These are phyloP conservation scores for Pterocles burchelli DNA, from an alignment of 2,113 vertebrate species.

Conservation along the genomic window DNA sequence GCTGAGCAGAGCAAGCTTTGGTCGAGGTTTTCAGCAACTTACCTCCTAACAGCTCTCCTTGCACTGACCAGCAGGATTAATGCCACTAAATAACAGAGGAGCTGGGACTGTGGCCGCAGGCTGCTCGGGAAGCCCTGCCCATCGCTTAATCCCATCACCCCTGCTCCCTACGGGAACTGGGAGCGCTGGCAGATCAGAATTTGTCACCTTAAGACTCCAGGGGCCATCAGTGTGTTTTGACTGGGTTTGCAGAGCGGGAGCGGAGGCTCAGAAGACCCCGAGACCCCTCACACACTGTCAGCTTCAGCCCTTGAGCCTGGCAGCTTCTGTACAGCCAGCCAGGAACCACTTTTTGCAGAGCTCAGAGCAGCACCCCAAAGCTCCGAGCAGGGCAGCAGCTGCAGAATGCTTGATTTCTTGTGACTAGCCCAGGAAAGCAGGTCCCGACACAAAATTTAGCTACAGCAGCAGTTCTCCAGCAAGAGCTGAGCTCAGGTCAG, in stretches of 20 bases:
- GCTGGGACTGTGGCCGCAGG: not conserved
- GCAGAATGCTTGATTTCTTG: not conserved
- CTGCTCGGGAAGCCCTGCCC: not conserved
- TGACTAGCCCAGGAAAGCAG: not conserved
- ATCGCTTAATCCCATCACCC: not conserved
- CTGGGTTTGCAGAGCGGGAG: not conserved
- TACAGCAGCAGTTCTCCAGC: not conserved
- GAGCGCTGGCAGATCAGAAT: not conserved
- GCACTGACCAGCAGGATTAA: not conserved
- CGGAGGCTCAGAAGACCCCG: not conserved
- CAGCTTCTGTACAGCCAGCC: not conserved
- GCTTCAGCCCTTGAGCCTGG: not conserved
- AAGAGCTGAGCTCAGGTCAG: not conserved
- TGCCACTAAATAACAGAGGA: not conserved
- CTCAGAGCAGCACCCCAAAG: not conserved
- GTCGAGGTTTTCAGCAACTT: not conserved
- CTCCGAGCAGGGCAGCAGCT: not conserved
- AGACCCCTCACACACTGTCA: not conserved
- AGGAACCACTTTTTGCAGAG: not conserved
- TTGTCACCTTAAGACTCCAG: not conserved
- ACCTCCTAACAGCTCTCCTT: not conserved
- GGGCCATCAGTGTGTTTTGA: not conserved
- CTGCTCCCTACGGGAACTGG: not conserved
- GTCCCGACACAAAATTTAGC: not conserved
- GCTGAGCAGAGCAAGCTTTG: not conserved